Percentiles rank a stretch among this genome's conserved stretches.
These are phyloP conservation scores for Unio pictorum DNA, from an alignment of 2,888 invertebrate genomes.

Conservation along the genomic window DNA sequence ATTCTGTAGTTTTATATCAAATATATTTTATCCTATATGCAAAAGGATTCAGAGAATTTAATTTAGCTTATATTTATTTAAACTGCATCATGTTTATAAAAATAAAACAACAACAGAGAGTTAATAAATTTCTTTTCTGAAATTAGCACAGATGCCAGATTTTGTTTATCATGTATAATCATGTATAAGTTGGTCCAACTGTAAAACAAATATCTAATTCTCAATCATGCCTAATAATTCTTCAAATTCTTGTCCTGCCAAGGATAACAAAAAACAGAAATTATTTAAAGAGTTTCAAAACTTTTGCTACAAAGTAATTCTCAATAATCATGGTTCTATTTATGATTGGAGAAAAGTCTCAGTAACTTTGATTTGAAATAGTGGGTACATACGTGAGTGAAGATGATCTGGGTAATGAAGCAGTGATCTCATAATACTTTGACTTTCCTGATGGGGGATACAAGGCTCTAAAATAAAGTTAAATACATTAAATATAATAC, in stretches of 20 bases:
- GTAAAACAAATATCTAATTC: no score
- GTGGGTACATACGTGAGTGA: slow-evolving; percentile 42
- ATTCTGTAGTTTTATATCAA: not conserved
- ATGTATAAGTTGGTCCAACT: no score
- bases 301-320: no score
- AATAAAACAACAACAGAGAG: not conserved
- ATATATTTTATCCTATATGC: not conserved
- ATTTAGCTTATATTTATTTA: not conserved
- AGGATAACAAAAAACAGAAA: no score
- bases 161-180: no score
- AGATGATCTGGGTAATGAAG: slow-evolving; percentile 35
- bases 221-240: no score
- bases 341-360: no score
- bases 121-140: not conserved
- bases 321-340: no score
- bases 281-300: no score
- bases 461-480: slow-evolving; percentile 42
- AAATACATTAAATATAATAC: not conserved
- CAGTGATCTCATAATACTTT: slow-evolving; percentile 51
- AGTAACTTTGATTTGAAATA: not conserved
- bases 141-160: no score
- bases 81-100: not conserved
- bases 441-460: slow-evolving; percentile 55
- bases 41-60: not conserved
- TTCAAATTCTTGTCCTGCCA: no score